phyloP scores from a whole-genome alignment of 2,113 vertebrate genomes.

The Hypomesus transpacificus region DNA sequence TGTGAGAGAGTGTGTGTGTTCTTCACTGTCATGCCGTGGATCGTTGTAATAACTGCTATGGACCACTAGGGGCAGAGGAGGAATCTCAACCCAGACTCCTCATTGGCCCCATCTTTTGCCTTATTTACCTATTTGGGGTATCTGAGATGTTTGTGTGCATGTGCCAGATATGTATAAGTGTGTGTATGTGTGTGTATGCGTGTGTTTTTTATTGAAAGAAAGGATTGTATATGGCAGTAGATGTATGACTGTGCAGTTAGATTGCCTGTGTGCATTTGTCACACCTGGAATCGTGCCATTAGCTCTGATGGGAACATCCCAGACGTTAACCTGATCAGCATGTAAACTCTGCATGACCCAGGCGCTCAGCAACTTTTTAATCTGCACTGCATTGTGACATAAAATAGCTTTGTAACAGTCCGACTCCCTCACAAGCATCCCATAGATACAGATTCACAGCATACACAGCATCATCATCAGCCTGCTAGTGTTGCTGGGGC shows the following conservation, averaged over 20 bases:
- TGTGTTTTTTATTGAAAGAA: not conserved
- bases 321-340: slow-evolving; percentile 18
- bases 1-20: slow-evolving; percentile 7
- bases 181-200: not conserved
- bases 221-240: not conserved
- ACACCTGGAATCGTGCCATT: slow-evolving; percentile 9
- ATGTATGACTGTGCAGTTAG: not conserved
- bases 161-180: not conserved
- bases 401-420: not conserved
- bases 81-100: slow-evolving; percentile 20
- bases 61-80: slow-evolving; percentile 52
- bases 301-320: slow-evolving; percentile 15
- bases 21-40: not conserved
- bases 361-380: slow-evolving; percentile 19
- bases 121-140: slow-evolving; percentile 24
- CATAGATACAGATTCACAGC: too few relatives aligned
- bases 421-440: not conserved
- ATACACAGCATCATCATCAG: too few relatives aligned
- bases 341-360: slow-evolving; percentile 34
- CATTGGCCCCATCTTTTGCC: slow-evolving; percentile 24
- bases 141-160: not conserved
- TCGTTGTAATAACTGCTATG: slow-evolving; percentile 18
- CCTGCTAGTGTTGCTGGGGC: too few relatives aligned
- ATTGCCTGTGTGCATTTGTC: not conserved
- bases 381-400: slow-evolving; percentile 16